phyloP scores from a whole-genome alignment of 2,797 vertebrate genomes.

The Diglossa cyanea region DNA sequence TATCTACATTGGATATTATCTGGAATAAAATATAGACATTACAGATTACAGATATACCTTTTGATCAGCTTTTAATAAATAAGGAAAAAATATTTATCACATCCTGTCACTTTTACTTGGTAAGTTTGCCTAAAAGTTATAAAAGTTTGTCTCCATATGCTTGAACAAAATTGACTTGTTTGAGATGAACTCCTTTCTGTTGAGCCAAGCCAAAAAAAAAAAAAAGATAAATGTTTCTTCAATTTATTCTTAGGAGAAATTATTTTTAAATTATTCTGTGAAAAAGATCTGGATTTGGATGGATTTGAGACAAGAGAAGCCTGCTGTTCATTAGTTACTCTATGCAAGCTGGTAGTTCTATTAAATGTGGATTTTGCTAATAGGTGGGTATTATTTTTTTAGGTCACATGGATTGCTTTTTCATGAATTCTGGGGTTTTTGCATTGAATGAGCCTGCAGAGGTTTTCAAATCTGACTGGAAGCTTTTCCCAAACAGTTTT shows the following conservation, averaged over 20 bases:
- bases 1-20: background rate
- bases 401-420: background rate
- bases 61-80: background rate
- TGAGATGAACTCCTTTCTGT: background rate
- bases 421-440: background rate
- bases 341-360: background rate
- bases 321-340: background rate
- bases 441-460: background rate
- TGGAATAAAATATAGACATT: background rate
- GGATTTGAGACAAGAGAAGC: background rate
- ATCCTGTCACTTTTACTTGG: background rate
- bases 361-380: background rate
- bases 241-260: background rate
- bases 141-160: background rate
- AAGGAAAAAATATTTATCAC: background rate
- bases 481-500: constrained; percentile 8
- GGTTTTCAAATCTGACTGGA: background rate
- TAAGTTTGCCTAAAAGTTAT: background rate
- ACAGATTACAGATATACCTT: background rate
- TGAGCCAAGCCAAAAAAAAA: background rate
- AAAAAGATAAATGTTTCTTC: background rate
- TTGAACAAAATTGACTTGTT: background rate
- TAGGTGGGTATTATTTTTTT: background rate
- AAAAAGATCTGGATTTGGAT: background rate
- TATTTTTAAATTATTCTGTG: background rate